Base-by-base conservation (phyloP, 2,797 vertebrate genomes). In the Ctenochaetus hawaiiensis region DNA sequence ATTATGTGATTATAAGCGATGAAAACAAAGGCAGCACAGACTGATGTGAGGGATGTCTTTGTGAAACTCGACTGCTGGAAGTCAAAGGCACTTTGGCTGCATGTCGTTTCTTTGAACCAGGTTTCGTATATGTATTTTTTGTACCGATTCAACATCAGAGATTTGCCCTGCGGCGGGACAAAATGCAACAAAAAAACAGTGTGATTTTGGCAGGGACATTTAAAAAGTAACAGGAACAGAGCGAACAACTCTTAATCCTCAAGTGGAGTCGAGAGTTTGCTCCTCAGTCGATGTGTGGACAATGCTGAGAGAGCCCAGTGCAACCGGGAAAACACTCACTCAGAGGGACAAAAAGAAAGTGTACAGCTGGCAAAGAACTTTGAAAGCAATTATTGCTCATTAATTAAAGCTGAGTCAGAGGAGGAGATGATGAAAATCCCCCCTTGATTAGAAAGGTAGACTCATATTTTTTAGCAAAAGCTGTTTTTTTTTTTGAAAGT, bases 361-460 rank as follows among this genome's bases (percentile, higher is more conserved):
- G 23, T 34, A 68, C 59, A 78, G 72, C 57, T 72, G 61, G 74
- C 45, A 59, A 22, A 67, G 47, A 65, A 52, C 45, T 63, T 59
- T 34, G 68, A 73, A 62, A 81, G 58, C 74, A 87, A 79, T 71
- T 54, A 85, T 81, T 66, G 44, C 64, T 87, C 76, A 83, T 85
- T 80, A 81, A 63, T 89, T 78, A 62, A 37, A 43, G 56, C 67
- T 23, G 34, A 67, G 73, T 20, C 52, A 11, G 20, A 58, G 22
- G 20, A 72, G 52, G 56, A n/a, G 48, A 67, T 70, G 63, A 78
- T 57, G 67, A 77, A 77, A 81, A 79, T 54, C 62, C 69, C 26
- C 65, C 64, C 45, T 54, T 0, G 2, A 51, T 77, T 76, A 73
- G 39, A 77, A 78, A 72, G 52, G 34, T 7, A 53, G 54, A 30